phyloP scores from a whole-genome alignment of 2,888 invertebrate species.

The Ypsolopha sequella region DNA sequence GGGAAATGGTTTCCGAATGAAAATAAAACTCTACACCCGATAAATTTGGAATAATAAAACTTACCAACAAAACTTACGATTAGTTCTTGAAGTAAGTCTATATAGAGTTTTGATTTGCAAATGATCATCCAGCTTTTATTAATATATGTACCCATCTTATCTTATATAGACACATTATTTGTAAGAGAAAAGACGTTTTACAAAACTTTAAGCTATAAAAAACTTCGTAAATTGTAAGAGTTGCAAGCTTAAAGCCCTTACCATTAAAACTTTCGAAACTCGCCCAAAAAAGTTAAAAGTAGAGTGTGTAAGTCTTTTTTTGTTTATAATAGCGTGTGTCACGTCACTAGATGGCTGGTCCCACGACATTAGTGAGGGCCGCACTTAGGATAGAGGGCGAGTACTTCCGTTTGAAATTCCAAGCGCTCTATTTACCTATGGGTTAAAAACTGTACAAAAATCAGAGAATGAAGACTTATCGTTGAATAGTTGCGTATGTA shows the following conservation, averaged over 20 bases:
- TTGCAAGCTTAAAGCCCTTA: neutral
- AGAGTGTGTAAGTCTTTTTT: conserved; percentile 19
- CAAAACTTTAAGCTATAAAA: too few species aligned
- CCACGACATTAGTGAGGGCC: conserved; percentile 33
- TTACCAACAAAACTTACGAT: neutral
- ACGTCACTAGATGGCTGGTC: conserved; percentile 43
- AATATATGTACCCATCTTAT: too few species aligned
- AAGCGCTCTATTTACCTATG: too few species aligned
- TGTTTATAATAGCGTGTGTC: conserved; percentile 43
- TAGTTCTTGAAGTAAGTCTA: conserved; percentile 1
- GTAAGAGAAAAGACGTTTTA: too few species aligned
- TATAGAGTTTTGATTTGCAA: too few species aligned
- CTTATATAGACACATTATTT: too few species aligned
- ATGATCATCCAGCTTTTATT: too few species aligned
- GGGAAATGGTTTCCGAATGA: too few species aligned
- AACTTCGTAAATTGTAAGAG: neutral
- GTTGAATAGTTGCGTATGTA: too few species aligned
- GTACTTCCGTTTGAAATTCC: neutral
- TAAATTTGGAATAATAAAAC: neutral
- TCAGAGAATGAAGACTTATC: too few species aligned
- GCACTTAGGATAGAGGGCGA: conserved; percentile 15
- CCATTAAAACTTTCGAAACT: neutral
- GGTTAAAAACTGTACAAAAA: too few species aligned
- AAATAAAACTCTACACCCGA: neutral
- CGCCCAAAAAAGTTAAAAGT: conserved; percentile 8